Evolutionary conservation across 2,113 vertebrate species (phyloP).

Genomic region (Rostratula benghalensis): DNA sequence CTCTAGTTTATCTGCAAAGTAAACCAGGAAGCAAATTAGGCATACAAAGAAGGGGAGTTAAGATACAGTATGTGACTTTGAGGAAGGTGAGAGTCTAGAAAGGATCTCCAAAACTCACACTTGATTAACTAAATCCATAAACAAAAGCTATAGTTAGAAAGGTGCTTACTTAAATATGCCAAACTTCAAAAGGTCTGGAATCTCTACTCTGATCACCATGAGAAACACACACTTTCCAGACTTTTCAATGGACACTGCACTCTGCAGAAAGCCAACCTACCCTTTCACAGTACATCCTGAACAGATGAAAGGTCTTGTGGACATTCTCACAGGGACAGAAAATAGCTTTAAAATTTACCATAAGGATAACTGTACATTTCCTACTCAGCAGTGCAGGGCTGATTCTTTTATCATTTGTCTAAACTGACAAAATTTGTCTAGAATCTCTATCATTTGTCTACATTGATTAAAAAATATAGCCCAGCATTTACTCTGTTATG

Average conservation of each 20-base stretch:
- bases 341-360: background rate
- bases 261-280: background rate
- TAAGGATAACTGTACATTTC: background rate
- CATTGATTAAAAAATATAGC: background rate
- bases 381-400: background rate
- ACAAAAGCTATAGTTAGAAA: background rate
- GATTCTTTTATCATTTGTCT: background rate
- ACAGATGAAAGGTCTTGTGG: background rate
- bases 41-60: background rate
- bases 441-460: background rate
- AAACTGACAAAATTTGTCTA: background rate
- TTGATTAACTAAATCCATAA: background rate
- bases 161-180: background rate
- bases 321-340: background rate
- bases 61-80: conserved; percentile 31
- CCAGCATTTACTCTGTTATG: background rate
- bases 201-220: background rate
- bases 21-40: conserved; percentile 31
- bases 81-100: conserved; percentile 37
- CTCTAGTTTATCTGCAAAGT: conserved; percentile 46
- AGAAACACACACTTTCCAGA: background rate
- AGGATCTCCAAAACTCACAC: background rate
- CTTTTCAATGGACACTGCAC: background rate
- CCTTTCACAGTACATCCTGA: accelerated
- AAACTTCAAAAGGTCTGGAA: background rate